Evolutionary conservation across 2,113 vertebrate genomes (phyloP).

Genomic region (Percina caprodes): DNA sequence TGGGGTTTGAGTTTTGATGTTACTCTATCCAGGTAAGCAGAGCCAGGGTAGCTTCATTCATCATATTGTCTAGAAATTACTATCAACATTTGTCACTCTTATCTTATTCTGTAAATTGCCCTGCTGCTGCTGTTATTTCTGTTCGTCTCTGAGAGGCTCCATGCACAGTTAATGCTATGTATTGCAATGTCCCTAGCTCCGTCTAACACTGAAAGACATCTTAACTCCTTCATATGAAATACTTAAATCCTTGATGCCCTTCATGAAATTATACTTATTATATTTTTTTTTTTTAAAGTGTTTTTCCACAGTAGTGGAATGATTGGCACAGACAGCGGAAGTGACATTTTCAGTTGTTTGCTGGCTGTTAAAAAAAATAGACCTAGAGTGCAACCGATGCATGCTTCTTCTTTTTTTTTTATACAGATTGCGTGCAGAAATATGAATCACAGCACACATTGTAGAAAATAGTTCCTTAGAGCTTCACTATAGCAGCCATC

Average conservation of each 20-base stretch:
- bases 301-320: not conserved
- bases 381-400: not conserved
- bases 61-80: not conserved
- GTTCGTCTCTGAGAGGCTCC: not conserved
- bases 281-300: not conserved
- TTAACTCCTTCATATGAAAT: not conserved
- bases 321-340: slow-evolving; percentile 17
- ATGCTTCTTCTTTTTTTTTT: not conserved
- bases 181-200: not conserved
- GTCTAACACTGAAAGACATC: not conserved
- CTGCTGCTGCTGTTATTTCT: not conserved
- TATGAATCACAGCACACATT: slow-evolving; percentile 18
- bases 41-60: slow-evolving; percentile 15
- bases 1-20: slow-evolving; percentile 45
- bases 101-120: slow-evolving; percentile 1
- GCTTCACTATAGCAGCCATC: not conserved
- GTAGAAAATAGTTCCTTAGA: not conserved
- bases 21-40: slow-evolving; percentile 37
- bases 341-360: slow-evolving; percentile 27
- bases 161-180: not conserved
- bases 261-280: not conserved
- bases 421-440: slow-evolving; percentile 30
- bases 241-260: not conserved
- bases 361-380: slow-evolving; percentile 25
- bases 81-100: not conserved